A percentile compares a stretch with the other conserved stretches of the same genome.
phyloP scores from a whole-genome alignment of 2,797 vertebrate genomes.

The Enteromius argenteus region DNA sequence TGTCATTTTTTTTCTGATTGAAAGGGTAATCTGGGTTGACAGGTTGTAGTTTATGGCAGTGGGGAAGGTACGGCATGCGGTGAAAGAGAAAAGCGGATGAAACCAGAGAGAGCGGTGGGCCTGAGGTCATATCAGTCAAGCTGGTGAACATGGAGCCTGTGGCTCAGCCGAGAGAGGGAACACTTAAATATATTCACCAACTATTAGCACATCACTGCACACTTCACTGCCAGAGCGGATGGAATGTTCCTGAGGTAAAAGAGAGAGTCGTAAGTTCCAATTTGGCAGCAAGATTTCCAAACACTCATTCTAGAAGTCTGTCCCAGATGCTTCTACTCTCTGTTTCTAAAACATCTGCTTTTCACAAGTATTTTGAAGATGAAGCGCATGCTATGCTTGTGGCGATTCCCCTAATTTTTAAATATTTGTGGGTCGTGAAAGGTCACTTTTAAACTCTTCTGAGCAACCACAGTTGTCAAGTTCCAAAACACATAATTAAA shows the following conservation, averaged over 20 bases:
- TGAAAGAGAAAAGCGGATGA: slow-evolving; percentile 50
- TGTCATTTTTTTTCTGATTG: slow-evolving; percentile 59
- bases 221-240: slow-evolving; percentile 29
- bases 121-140: slow-evolving; percentile 55
- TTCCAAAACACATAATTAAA: neutral
- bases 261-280: neutral
- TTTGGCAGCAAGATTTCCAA: neutral
- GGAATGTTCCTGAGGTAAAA: neutral
- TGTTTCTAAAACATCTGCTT: slow-evolving; percentile 30
- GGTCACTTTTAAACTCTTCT: slow-evolving; percentile 1
- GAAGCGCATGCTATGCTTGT: neutral
- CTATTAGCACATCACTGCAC: slow-evolving; percentile 58
- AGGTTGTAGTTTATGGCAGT: slow-evolving; percentile 49
- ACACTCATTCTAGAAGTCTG: slow-evolving; percentile 31
- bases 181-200: slow-evolving; percentile 53
- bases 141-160: slow-evolving; percentile 44
- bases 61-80: slow-evolving; percentile 19
- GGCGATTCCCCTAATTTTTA: neutral
- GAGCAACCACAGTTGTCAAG: neutral
- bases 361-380: neutral
- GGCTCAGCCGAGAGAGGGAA: slow-evolving; percentile 55
- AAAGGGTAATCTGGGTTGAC: slow-evolving; percentile 66
- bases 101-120: slow-evolving; percentile 8
- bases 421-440: neutral
- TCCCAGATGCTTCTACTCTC: slow-evolving; percentile 40